Evolutionary conservation across 2,797 vertebrate genomes (phyloP), one percentile per base, ranked within the genome.

Genomic region (Ctenopoma multispine): DNA sequence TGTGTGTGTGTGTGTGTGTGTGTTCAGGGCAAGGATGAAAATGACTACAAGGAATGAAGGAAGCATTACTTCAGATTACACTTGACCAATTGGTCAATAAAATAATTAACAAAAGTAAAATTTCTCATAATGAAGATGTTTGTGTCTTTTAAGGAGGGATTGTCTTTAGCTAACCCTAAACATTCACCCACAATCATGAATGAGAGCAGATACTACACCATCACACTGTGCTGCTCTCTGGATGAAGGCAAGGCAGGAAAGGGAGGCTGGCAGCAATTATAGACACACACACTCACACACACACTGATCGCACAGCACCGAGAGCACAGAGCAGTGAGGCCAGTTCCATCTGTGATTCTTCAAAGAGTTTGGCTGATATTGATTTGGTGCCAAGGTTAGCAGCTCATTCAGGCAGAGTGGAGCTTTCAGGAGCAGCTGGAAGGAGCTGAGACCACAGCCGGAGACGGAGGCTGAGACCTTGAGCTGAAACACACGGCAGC

Each of bases 291-390:
- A 77, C 75, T 64, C 84, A 77, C 69, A 75, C 71, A 77, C 66
- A 75, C 72, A 60, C 76, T 75, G 86, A 90, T 85, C 85, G 63
- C 90, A 80, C 76, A 79, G 83, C 77, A 86, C 82, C 63, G 50
- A 86, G 80, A 88, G 88, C 82, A 79, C 79, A 79, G 87, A 84
- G 85, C 88, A 85, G 84, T 90, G 82, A 92, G 88, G 90, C 89
- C 84, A 89, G 90, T 94, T 95, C 94, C 94, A 94, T 95, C 93
- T 95, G 94, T 94, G 93, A 94, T 95, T 95, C 94, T 95, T 95
- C 94, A 95, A 95, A 95, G 94, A 95, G 92, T 95, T 95, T 93
- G 94, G 92, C 93, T 95, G 90, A 90, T 94, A 95, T 95, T 94
- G 94, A 95, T 95, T 95, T 94, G 93, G 91, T 95, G 94, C 94